Conservation (phyloP, 2,797 vertebrate genomes). For the Ispidina picta region DNA sequence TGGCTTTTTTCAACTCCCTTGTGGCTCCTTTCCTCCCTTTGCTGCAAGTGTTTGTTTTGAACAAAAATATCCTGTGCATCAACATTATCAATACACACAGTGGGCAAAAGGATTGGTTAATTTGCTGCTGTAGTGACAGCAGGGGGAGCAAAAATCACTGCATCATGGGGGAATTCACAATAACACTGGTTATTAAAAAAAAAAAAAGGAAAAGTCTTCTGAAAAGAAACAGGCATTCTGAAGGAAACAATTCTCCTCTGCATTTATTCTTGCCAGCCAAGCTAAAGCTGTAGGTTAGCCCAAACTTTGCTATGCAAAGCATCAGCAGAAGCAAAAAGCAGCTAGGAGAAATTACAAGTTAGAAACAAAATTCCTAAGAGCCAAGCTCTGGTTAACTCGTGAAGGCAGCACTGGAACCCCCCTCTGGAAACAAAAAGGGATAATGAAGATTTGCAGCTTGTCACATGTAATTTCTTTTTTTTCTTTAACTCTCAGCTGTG, state of each 20-base stretch:
- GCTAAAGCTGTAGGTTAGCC: neutral
- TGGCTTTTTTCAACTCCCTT: neutral
- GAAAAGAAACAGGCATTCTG: neutral
- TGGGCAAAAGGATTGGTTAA: slow-evolving; percentile 7
- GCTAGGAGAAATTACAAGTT: neutral
- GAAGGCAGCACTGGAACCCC: neutral
- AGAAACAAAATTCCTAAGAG: neutral
- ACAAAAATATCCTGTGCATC: neutral
- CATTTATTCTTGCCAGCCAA: neutral
- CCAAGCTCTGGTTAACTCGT: neutral
- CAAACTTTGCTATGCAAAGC: neutral
- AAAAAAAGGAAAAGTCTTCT: neutral
- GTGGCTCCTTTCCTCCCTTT: neutral
- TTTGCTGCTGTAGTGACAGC: slow-evolving; percentile 51
- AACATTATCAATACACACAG: neutral
- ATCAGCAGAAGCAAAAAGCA: neutral
- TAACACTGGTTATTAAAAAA: neutral
- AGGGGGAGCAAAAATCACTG: slow-evolving; percentile 70
- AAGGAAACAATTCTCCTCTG: neutral
- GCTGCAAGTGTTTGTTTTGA: neutral
- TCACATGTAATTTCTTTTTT: neutral
- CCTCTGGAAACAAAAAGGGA: neutral
- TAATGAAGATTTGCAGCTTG: neutral
- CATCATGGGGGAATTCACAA: slow-evolving; percentile 17
- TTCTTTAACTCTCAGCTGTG: neutral